Conservation (phyloP, 2,113 vertebrate species). For the Talpa occidentalis region DNA sequence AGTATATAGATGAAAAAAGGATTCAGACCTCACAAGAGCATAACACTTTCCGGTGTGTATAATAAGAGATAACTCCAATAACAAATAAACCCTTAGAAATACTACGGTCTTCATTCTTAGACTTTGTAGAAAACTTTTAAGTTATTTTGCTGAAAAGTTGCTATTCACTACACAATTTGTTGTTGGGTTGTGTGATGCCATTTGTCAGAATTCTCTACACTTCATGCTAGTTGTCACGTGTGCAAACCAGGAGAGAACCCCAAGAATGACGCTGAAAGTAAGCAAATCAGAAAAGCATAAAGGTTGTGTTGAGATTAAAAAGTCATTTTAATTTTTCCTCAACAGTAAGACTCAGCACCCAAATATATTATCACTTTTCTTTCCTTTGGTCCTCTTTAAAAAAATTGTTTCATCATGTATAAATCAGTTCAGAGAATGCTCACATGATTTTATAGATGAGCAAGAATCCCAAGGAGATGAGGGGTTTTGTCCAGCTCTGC, state of each 20-base stretch:
- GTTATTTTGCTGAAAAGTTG: not conserved
- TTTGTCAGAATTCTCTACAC: not conserved
- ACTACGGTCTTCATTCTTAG: constrained; percentile 52
- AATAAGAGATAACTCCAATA: not conserved
- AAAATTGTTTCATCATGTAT: not conserved
- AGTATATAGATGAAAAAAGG: not conserved
- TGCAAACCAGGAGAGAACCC: not conserved
- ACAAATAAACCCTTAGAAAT: constrained; percentile 36
- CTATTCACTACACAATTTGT: not conserved
- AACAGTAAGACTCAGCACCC: not conserved
- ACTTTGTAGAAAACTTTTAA: not conserved
- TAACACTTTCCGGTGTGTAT: not conserved
- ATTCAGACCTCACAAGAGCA: not conserved
- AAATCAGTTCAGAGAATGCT: not conserved
- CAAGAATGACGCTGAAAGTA: not conserved
- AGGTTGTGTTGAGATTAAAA: not conserved
- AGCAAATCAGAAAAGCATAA: not conserved
- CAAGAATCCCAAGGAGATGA: not conserved
- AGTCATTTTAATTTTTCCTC: not conserved
- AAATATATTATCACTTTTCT: not conserved
- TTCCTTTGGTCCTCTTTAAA: not conserved
- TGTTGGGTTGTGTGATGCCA: not conserved
- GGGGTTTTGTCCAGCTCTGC: not conserved
- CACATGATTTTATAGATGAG: not conserved
- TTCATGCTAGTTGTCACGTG: not conserved